Percentiles rank a stretch among this genome's conserved stretches.
phyloP scores from a whole-genome alignment of 2,113 vertebrate genomes.

The Noturus placidus region DNA sequence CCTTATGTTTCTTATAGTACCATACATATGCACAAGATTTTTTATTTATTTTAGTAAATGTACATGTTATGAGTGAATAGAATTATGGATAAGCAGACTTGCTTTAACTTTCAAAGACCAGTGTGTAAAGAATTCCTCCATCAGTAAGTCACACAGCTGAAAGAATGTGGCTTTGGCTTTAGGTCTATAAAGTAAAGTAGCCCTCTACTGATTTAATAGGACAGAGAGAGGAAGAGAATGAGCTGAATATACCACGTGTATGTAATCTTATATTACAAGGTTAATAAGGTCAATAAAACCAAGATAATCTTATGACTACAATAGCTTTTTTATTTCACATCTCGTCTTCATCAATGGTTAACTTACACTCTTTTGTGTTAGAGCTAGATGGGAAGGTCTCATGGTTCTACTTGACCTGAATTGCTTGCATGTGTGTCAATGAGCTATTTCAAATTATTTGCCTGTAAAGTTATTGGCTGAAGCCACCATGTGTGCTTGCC shows the following conservation, averaged over 20 bases:
- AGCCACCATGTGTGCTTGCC: slow-evolving; percentile 68
- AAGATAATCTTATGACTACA: slow-evolving; percentile 40
- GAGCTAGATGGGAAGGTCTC: slow-evolving; percentile 16
- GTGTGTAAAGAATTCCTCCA: background rate
- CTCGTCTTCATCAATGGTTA: slow-evolving; percentile 56
- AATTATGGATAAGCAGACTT: background rate
- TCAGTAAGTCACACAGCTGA: background rate
- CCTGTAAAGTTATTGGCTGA: slow-evolving; percentile 54
- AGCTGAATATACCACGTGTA: slow-evolving; percentile 19
- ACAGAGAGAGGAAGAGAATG: slow-evolving; percentile 14
- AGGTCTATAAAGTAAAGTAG: slow-evolving; percentile 36
- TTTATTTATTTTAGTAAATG: background rate
- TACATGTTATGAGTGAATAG: background rate
- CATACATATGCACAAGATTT: background rate
- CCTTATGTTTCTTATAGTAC: background rate
- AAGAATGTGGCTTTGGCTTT: background rate
- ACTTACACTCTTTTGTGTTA: slow-evolving; percentile 47
- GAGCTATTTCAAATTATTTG: slow-evolving; percentile 15
- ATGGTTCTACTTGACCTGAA: background rate
- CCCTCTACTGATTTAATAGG: slow-evolving; percentile 32
- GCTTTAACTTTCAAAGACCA: background rate
- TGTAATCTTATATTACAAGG: slow-evolving; percentile 37
- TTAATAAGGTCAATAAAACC: slow-evolving; percentile 64
- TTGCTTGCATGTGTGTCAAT: background rate
- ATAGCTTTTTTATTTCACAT: slow-evolving; percentile 62